These are phyloP conservation scores for Macquaria australasica DNA, from an alignment of 2,113 vertebrate species.

Conservation along the genomic window DNA sequence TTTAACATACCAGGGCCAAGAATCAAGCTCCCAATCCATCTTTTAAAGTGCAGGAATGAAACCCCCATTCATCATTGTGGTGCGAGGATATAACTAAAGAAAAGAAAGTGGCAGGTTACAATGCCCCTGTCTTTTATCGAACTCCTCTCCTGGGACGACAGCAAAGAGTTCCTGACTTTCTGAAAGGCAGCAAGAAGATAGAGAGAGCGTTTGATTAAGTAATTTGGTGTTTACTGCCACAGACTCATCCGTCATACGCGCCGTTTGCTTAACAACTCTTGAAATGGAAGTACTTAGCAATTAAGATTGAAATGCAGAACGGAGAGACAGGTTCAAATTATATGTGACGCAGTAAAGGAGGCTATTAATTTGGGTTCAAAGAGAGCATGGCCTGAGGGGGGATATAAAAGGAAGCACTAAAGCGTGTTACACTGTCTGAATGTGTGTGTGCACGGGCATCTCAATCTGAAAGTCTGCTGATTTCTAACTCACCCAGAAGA, in stretches of 20 bases:
- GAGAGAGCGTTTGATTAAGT: conserved; percentile 53
- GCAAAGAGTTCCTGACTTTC: conserved; percentile 47
- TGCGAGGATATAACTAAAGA: conserved; percentile 44
- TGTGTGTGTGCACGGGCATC: conserved; percentile 3
- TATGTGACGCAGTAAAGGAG: conserved; percentile 66
- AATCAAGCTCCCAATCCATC: conserved; percentile 81
- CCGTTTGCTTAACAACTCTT: conserved; percentile 73
- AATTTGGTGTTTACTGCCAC: conserved; percentile 70
- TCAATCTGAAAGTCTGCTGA: conserved; percentile 10
- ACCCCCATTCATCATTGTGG: conserved; percentile 75
- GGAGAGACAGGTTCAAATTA: conserved; percentile 70
- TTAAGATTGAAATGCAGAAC: conserved; percentile 68
- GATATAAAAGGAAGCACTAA: conserved; percentile 43
- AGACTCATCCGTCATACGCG: conserved; percentile 62
- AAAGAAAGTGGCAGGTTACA: conserved; percentile 58
- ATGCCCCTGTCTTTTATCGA: conserved; percentile 43
- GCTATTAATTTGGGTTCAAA: conserved; percentile 76
- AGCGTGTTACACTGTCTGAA: conserved; percentile 36
- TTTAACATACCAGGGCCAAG: conserved; percentile 43
- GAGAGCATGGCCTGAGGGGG: conserved; percentile 50
- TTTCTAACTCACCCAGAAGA: conserved; percentile 3
- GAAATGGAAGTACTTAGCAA: conserved; percentile 75
- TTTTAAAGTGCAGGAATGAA: conserved; percentile 81
- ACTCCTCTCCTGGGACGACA: conserved; percentile 39
- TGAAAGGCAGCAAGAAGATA: conserved; percentile 44